Conservation (phyloP, 2,888 invertebrate species). For the Chouioia cunea region DNA sequence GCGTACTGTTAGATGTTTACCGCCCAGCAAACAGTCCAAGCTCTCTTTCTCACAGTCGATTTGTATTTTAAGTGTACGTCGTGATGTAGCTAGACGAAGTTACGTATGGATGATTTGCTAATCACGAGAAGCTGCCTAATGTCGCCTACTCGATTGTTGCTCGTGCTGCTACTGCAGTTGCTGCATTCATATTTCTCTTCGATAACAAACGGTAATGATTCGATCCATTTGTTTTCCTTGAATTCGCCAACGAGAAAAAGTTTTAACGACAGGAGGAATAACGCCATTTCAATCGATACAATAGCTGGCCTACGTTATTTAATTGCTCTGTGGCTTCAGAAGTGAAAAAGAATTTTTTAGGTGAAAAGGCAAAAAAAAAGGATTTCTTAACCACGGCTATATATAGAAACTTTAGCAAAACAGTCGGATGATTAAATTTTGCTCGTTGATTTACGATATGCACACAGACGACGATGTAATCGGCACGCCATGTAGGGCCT, state of each 20-base stretch:
- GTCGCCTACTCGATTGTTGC: background rate
- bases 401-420: constrained; percentile 8
- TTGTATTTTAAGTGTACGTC: constrained; percentile 15
- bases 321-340: too few relatives aligned
- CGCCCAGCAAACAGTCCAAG: background rate
- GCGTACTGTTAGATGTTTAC: background rate
- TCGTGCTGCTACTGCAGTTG: too few relatives aligned
- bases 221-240: too few relatives aligned
- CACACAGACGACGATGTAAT: constrained; percentile 31
- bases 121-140: constrained; percentile 16
- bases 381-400: constrained; percentile 2
- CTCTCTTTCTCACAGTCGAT: constrained; percentile 11
- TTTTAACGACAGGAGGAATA: too few relatives aligned
- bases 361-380: background rate
- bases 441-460: constrained; percentile 34
- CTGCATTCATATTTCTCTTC: too few relatives aligned
- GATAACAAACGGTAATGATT: too few relatives aligned
- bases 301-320: too few relatives aligned
- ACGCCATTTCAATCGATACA: too few relatives aligned
- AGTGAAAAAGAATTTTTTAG: too few relatives aligned
- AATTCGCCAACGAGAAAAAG: too few relatives aligned
- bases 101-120: constrained; percentile 16
- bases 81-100: background rate
- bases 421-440: constrained; percentile 35
- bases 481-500: constrained; percentile 34